A percentile compares a stretch with the other conserved stretches of the same genome.
Conservation (phyloP, 2,888 invertebrate species). For the Diarsia rubi region DNA sequence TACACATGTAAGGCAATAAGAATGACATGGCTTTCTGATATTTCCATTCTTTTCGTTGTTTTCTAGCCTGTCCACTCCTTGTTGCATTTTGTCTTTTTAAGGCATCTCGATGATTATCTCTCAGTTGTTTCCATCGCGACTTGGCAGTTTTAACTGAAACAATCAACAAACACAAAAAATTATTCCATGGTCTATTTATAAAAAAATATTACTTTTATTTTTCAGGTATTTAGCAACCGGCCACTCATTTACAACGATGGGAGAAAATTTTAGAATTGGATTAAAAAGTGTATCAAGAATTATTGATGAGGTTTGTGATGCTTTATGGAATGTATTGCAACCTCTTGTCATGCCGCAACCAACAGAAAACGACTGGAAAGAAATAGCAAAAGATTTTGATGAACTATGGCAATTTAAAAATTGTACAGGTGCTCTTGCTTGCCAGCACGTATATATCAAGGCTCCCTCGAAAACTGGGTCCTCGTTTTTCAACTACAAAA, state of each 20-base stretch:
- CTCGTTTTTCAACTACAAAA: constrained; percentile 3
- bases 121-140: no score
- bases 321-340: constrained; percentile 53
- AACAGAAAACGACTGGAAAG: constrained; percentile 46
- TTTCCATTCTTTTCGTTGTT: background rate
- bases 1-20: constrained; percentile 50
- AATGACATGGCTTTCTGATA: constrained; percentile 36
- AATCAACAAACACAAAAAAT: no score
- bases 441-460: constrained; percentile 2
- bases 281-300: constrained; percentile 53
- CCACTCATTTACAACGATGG: background rate
- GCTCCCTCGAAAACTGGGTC: constrained; percentile 1
- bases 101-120: background rate
- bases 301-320: constrained; percentile 54
- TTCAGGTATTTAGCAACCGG: constrained; percentile 4
- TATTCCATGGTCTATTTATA: no score
- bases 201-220: background rate
- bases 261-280: constrained; percentile 18
- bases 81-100: constrained; percentile 34
- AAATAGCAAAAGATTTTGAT: constrained; percentile 59
- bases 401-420: constrained; percentile 60
- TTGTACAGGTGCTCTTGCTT: constrained; percentile 8
- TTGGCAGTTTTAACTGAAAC: no score
- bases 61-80: constrained; percentile 28
- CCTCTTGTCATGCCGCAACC: constrained; percentile 55